phyloP scores from a whole-genome alignment of 2,797 vertebrate species.

The Chrysolophus pictus region DNA sequence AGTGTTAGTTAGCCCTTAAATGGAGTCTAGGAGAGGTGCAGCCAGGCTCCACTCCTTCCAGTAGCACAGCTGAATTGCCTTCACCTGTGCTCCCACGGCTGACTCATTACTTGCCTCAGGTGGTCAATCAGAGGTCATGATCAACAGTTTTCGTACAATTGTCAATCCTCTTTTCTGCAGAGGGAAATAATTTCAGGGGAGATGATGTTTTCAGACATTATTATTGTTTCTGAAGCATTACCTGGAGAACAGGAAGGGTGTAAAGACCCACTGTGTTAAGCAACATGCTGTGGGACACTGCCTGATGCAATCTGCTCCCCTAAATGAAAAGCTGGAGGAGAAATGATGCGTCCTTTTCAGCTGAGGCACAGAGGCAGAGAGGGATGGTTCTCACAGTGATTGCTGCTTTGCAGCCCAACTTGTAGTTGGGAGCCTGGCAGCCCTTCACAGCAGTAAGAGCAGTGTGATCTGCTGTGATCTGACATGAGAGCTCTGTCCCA shows the following conservation, averaged over 20 bases:
- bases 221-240: neutral
- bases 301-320: neutral
- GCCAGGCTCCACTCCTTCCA: too few relatives aligned
- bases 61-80: too few relatives aligned
- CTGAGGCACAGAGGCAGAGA: neutral
- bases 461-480: neutral
- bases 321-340: neutral
- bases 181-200: neutral
- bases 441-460: accelerated
- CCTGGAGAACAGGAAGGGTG: accelerated
- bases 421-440: neutral
- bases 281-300: neutral
- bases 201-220: neutral
- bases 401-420: neutral
- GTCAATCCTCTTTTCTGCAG: neutral
- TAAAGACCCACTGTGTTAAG: neutral
- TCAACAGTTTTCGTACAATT: neutral
- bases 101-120: too few relatives aligned
- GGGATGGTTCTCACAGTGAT: neutral
- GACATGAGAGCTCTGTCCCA: too few relatives aligned
- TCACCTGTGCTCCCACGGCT: too few relatives aligned
- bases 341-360: neutral
- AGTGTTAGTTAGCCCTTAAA: too few relatives aligned
- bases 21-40: too few relatives aligned
- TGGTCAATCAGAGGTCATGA: too few relatives aligned